These are phyloP conservation scores for Chloropsis cyanopogon DNA, from an alignment of 2,113 vertebrate genomes.

Conservation along the genomic window DNA sequence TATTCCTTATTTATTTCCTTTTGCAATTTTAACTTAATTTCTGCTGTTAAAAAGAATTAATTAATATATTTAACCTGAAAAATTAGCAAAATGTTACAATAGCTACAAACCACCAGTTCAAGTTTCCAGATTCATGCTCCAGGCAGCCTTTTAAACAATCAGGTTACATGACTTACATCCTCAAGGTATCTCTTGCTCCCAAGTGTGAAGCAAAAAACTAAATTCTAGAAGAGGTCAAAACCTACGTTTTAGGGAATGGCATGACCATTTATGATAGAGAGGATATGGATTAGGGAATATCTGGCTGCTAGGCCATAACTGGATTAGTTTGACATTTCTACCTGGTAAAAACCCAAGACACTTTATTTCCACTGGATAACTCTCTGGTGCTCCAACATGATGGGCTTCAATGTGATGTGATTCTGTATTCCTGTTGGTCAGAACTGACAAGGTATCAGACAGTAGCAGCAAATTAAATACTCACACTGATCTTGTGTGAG, in stretches of 20 bases:
- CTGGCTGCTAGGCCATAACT: background rate
- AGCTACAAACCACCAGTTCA: background rate
- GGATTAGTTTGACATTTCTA: background rate
- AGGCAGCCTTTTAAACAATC: background rate
- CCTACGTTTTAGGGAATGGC: background rate
- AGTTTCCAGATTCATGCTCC: background rate
- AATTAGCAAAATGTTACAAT: background rate
- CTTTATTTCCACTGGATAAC: background rate
- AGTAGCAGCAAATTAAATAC: background rate
- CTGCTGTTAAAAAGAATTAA: background rate
- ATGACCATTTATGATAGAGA: background rate
- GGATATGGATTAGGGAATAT: background rate
- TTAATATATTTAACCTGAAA: background rate
- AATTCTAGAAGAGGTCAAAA: background rate
- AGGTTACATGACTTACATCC: background rate
- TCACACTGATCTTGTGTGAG: background rate
- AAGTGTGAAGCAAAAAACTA: background rate
- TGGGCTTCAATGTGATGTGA: background rate
- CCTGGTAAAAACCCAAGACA: background rate
- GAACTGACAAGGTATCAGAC: background rate
- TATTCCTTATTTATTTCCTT: background rate
- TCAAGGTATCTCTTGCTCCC: background rate
- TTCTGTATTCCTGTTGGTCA: background rate
- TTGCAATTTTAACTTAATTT: background rate
- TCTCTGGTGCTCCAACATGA: background rate